Evolutionary conservation across 2,797 vertebrate genomes (phyloP).

Genomic region (Sphaeramia orbicularis): DNA sequence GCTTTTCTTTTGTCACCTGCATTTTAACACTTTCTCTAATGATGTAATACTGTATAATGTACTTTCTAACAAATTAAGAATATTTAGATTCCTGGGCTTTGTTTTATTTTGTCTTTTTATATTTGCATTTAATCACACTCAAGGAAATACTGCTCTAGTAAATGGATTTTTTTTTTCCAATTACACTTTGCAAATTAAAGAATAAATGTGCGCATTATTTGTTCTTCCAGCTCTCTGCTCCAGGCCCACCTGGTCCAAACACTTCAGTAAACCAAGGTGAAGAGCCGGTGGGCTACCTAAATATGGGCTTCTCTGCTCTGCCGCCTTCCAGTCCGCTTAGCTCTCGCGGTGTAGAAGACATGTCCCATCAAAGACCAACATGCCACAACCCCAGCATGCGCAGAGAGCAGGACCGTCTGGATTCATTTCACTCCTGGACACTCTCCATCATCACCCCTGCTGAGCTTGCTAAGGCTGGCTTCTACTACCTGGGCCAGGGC

Average conservation of each 20-base stretch:
- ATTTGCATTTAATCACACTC: no score
- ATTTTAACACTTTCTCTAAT: no score
- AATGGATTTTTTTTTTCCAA: no score
- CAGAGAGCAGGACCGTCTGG: conserved; percentile 92
- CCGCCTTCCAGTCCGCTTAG: conserved; percentile 86
- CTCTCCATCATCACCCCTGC: conserved; percentile 89
- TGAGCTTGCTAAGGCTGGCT: conserved; percentile 95
- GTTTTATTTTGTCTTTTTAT: no score
- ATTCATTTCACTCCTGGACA: conserved; percentile 90
- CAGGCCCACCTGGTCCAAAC: conserved; percentile 67
- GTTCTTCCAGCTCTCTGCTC: conserved; percentile 65
- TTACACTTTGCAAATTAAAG: neutral
- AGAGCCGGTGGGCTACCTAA: conserved; percentile 88
- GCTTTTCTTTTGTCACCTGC: no score
- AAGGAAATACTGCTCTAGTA: no score
- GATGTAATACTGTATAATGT: no score
- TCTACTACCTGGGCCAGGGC: conserved; percentile 92
- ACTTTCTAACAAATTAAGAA: no score
- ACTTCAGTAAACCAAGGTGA: conserved; percentile 71
- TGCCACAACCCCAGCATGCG: conserved; percentile 91
- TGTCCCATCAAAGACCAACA: conserved; percentile 86
- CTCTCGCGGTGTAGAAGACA: conserved; percentile 89
- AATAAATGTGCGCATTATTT: neutral
- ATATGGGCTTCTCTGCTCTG: conserved; percentile 85
- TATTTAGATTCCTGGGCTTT: no score